phyloP scores from a whole-genome alignment of 2,888 invertebrate species.

The Ophonus ardosiacus region DNA sequence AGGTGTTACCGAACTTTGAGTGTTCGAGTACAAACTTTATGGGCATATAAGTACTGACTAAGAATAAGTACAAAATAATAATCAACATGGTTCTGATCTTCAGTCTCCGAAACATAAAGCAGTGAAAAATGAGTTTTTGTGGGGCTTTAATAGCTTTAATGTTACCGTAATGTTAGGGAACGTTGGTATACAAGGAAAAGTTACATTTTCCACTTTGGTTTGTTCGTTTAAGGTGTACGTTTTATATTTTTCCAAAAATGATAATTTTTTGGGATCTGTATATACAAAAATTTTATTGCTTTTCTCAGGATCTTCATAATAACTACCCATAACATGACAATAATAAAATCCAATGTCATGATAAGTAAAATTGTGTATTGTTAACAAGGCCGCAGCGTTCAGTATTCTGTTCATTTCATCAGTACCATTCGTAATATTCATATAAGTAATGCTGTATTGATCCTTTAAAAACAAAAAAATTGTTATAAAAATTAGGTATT shows the following conservation, averaged over 20 bases:
- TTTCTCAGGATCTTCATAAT: not conserved
- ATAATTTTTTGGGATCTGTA: not conserved
- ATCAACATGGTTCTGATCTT: no score
- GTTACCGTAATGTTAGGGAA: not conserved
- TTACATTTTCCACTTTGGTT: not conserved
- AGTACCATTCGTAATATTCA: not conserved
- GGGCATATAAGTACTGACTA: no score
- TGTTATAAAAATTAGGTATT: not conserved
- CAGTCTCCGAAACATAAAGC: no score
- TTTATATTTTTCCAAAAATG: constrained; percentile 14
- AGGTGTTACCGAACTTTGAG: no score
- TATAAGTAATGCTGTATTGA: not conserved
- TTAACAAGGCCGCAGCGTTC: constrained; percentile 6
- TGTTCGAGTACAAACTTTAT: no score
- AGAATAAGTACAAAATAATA: no score
- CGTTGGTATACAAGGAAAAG: constrained; percentile 12
- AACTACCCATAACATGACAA: not conserved
- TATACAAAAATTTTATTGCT: constrained; percentile 2
- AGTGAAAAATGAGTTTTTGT: no score
- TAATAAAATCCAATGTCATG: not conserved
- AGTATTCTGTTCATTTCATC: not conserved
- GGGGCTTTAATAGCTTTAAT: no score
- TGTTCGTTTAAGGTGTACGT: not conserved
- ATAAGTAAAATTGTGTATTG: not conserved
- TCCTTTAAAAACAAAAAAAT: not conserved